These are phyloP conservation scores for Coboldia fuscipes DNA, from an alignment of 1,140 invertebrate species.

Conservation along the genomic window DNA sequence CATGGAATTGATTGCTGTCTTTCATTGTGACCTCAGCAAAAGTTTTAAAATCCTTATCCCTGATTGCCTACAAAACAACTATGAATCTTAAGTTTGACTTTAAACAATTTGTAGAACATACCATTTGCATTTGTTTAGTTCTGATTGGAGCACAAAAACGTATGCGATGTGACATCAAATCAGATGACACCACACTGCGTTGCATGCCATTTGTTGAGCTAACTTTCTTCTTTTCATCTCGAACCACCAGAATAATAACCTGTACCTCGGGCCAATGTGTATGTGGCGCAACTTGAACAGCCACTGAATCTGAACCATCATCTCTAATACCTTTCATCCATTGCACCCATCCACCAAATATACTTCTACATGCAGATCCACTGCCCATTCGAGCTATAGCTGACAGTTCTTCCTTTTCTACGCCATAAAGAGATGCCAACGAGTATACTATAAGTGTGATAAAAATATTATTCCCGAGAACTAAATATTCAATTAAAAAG, in stretches of 20 bases:
- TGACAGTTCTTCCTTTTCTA: conserved; percentile 58
- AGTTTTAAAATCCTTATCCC: conserved; percentile 52
- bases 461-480: background rate
- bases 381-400: conserved; percentile 70
- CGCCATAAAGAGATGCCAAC: conserved; percentile 51
- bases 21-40: conserved; percentile 92
- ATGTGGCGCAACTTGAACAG: conserved; percentile 45
- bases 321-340: conserved; percentile 56
- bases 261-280: conserved; percentile 81
- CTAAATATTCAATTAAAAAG: background rate
- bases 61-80: conserved; percentile 38
- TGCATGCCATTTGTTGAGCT: conserved; percentile 88
- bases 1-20: conserved; percentile 97
- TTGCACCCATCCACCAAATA: conserved; percentile 76
- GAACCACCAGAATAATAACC: conserved; percentile 77
- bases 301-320: conserved; percentile 67
- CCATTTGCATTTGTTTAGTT: conserved; percentile 40
- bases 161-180: conserved; percentile 56
- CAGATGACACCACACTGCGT: conserved; percentile 55
- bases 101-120: too few relatives aligned
- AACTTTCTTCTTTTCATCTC: conserved; percentile 65
- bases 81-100: too few relatives aligned
- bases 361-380: conserved; percentile 89
- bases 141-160: conserved; percentile 47
- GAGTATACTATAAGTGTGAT: conserved; percentile 32